Evolutionary conservation across 2,888 invertebrate species (phyloP).

Genomic region (Saturnia pavonia): DNA sequence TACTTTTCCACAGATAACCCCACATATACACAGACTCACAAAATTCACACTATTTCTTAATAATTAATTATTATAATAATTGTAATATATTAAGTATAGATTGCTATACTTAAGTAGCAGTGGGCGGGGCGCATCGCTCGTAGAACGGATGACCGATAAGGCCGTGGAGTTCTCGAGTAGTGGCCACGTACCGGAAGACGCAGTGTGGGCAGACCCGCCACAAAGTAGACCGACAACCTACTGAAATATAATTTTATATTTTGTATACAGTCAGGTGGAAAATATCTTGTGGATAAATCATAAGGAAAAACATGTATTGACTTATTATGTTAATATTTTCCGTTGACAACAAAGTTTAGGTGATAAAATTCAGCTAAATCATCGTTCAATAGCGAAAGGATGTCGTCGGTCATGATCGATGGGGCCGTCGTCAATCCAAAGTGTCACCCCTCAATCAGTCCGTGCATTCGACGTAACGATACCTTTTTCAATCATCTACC

Average conservation of each 20-base stretch:
- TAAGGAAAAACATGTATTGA: not conserved
- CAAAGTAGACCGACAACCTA: too few species aligned
- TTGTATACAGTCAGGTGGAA: not conserved
- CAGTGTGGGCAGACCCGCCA: too few species aligned
- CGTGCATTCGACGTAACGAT: conserved; percentile 19
- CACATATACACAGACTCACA: too few species aligned
- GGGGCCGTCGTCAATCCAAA: conserved; percentile 29
- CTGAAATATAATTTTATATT: not conserved
- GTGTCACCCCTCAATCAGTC: conserved; percentile 24
- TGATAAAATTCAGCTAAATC: conserved; percentile 26
- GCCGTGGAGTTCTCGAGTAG: too few species aligned
- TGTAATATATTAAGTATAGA: too few species aligned
- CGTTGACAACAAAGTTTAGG: conserved; percentile 17
- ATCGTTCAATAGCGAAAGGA: conserved; percentile 21
- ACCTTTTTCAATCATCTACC: conserved; percentile 24
- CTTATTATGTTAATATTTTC: conserved; percentile 5
- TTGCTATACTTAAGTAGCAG: too few species aligned
- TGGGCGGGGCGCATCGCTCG: too few species aligned
- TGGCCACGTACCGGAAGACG: too few species aligned
- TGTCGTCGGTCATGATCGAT: conserved; percentile 30
- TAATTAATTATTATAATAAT: too few species aligned
- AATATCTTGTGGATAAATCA: not conserved
- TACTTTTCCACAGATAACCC: too few species aligned
- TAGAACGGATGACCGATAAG: too few species aligned
- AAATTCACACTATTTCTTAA: too few species aligned